Base-by-base conservation (phyloP, 2,888 invertebrate genomes). In the Sarcophaga carnaria region DNA sequence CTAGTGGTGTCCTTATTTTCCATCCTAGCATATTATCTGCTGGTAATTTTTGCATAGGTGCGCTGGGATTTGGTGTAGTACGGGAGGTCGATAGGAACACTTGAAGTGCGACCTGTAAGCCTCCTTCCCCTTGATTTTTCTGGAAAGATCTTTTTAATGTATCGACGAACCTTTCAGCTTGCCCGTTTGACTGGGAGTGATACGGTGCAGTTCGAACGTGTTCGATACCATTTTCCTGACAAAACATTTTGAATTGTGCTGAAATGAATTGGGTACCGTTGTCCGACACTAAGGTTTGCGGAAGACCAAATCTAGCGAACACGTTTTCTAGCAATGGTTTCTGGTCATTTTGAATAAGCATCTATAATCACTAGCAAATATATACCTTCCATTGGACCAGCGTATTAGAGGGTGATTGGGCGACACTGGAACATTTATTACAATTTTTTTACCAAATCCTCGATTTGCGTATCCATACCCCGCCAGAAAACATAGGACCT, bases 151-250 rank as follows among this genome's bases (percentile, higher is more conserved):
- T 71, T 80, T 89, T 88, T 17, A 89, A 80, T 2, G 88, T 88
- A 49, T 89, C 85, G 1, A 88, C 87, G 62, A 88, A 88, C 25
- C 85, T 81, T 71, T 89, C 88, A 1, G 86, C 89, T 76, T 88
- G 88, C 10, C 88, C 88, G 63, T 89, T 89, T 17, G 88, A 87
- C 11, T 45, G 60, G 25, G 45, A 45, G 37, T 74, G 62, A 20
- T 11, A 74, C 3, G 45, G 45, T 14, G 62, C 74, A 2, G 64
- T 75, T 22, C 75, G n/a, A 2, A 47, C 49, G 25, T 75, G 75
- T 12, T 64, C 17, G 4, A 75, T 49, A 8, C 63, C 64, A 25
- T 27, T 12, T 25, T 54, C 25, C 4, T 8, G 11, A 49, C 76
- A 66, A 49, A 22, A 76, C 14, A 6, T 17, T 27, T 76, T 22